Evolutionary conservation across 2,888 invertebrate species (phyloP).

Genomic region (Agrotis puta): DNA sequence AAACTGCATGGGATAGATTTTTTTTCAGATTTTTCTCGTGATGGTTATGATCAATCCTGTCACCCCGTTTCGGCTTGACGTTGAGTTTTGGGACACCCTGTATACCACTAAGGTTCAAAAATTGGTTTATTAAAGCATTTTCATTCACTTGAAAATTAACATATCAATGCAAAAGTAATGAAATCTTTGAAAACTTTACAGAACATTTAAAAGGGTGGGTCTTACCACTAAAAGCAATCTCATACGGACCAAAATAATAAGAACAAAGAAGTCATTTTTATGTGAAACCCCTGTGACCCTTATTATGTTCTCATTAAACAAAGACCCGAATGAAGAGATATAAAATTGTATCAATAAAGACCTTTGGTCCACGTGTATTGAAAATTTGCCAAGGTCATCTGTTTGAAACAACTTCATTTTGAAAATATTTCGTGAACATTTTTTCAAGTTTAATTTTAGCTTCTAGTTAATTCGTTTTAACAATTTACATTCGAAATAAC

Average conservation of each 20-base stretch:
- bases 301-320: conserved; percentile 16
- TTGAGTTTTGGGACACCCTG: no score
- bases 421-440: not conserved
- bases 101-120: no score
- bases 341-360: conserved; percentile 18
- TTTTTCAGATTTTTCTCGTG: no score
- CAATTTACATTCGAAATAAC: not conserved
- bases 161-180: no score
- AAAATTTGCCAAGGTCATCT: not conserved
- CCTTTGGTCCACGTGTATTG: conserved; percentile 1
- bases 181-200: not conserved
- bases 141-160: no score
- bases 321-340: not conserved
- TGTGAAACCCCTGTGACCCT: not conserved
- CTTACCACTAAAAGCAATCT: not conserved
- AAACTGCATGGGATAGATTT: no score
- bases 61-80: no score
- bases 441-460: no score
- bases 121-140: no score
- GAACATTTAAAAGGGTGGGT: not conserved
- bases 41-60: no score
- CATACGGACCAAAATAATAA: not conserved
- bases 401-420: not conserved
- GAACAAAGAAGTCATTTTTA: not conserved
- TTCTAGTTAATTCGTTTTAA: not conserved